Evolutionary conservation across 2,113 vertebrate species (phyloP).

Genomic region (Ctenomys sociabilis): DNA sequence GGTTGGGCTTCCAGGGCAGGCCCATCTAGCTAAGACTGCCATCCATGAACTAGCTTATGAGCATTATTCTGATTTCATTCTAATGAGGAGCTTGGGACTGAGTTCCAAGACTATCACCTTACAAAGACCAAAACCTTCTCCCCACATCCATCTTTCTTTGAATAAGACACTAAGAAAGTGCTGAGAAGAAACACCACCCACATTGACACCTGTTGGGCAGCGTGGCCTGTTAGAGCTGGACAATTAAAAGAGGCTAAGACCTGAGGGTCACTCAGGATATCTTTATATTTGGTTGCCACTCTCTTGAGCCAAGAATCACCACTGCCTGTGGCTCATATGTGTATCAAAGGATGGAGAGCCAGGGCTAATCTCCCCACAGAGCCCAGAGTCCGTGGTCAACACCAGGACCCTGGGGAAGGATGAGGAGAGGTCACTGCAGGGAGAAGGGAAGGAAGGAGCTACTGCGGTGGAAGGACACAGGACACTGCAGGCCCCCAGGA

Average conservation of each 20-base stretch:
- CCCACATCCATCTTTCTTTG: neutral
- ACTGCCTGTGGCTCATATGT: neutral
- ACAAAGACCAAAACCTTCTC: neutral
- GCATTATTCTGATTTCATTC: neutral
- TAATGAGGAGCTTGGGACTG: neutral
- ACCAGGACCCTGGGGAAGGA: neutral
- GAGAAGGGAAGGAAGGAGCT: neutral
- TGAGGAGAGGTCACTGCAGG: neutral
- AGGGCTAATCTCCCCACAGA: neutral
- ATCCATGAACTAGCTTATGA: neutral
- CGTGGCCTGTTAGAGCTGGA: neutral
- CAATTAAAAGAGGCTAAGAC: neutral
- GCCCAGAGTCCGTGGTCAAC: neutral
- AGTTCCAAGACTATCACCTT: neutral
- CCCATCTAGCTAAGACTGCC: neutral
- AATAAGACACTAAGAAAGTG: neutral
- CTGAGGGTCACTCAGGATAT: neutral
- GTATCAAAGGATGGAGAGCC: neutral
- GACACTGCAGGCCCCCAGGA: neutral
- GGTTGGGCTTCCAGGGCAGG: neutral
- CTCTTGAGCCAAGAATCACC: neutral
- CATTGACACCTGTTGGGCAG: neutral
- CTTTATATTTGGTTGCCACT: neutral
- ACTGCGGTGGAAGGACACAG: neutral
- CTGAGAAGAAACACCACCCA: neutral